Evolutionary conservation across 2,888 invertebrate genomes (phyloP), one percentile per base, ranked within the genome.

Genomic region (Agonum fuliginosum): DNA sequence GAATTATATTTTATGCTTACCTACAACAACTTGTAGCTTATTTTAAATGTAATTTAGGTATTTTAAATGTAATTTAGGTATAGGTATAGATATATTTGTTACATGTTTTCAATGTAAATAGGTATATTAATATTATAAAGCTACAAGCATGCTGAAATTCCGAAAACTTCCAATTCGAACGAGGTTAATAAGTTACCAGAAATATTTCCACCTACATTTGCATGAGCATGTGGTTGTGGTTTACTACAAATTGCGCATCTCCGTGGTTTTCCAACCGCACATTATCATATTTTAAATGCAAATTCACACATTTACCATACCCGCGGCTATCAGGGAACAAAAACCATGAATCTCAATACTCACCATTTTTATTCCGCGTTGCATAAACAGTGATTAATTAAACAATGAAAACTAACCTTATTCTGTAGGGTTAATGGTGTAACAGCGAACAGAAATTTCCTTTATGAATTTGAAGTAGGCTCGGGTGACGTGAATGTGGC

Each of bases 381-480:
- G 1, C 37, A 37, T 2, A 48, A n/a, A n/a, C n/a, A n/a, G 14
- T 54, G 54, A 54, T 54, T 54, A 24, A 54, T 54, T 54, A 27
- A 54, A n/a, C 10, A 10, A 20, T 20, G 20, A 48, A 48, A 48
- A 20, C 20, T 48, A 48, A 48, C 8, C 48, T 10, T 48, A 48
- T 48, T 48, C 48, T 54, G 27, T 27, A 54, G 10, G 12, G 22
- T 54, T 54, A 27, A 54, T 54, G 27, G 54, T 41, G 65, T 65
- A 20, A 65, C 17, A 37, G 19, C 20, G 67, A 67, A 41, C 22
- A 37, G 37, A 43, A 67, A 67, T 37, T 67, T 67, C 37, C 67
- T 34, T 37, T 67, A 67, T 67, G 67, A 67, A 67, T 67, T 19
- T 34, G 34, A 41, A 67, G 20, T 22, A 20, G 54, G 12, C 27